Base-by-base conservation (phyloP, 2,888 invertebrate genomes). In the Glomeris marginata region DNA sequence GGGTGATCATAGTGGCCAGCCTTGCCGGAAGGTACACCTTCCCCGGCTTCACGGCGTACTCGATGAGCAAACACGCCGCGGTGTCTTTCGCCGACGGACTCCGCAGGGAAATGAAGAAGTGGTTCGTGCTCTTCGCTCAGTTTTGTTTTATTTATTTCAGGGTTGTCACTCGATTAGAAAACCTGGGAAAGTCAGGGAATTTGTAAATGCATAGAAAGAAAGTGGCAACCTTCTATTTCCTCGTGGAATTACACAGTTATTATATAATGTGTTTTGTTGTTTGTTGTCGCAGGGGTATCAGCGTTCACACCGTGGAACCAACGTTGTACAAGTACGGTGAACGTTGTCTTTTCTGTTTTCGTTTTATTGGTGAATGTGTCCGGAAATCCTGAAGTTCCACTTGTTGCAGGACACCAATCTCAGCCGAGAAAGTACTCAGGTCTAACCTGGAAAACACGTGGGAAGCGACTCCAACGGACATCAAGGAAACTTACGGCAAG, bases 1-100 rank as follows among this genome's bases (percentile, higher is more conserved):
- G 64, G 36, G 55, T 65, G n/a, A 59, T 64, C 4, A 58, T 62
- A 28, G 61, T 64, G n/a, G 60, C 63, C 6, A 63, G 62, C 35
- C 54, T 62, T 1, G 62, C 63, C 45, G 60, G 60, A 34, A 58
- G 62, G 21, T 60, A 61, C 54, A 61, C 63, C 1, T 59, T 61
- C 50, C 62, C 63, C 5, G 62, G 62, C 1, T 60, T 61, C 54
- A 57, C 60, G 1, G 61, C 60, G 3, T 64, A 64, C 52, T 61
- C 60, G 46, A 63, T 63, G 63, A 60, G 61, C 21, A 64, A 64
- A 52, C 58, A 58, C 51, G 62, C 63, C 5, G 58, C 58, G 6
- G 58, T 62, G 13, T 61, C 62, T 34, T 63, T 63, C 49, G 62
- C 60, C 35, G 63, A 64, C 52, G 62, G 59, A 1, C 57, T 64